phyloP scores from a whole-genome alignment of 2,888 invertebrate genomes.

The Lasioglossum malachurum region DNA sequence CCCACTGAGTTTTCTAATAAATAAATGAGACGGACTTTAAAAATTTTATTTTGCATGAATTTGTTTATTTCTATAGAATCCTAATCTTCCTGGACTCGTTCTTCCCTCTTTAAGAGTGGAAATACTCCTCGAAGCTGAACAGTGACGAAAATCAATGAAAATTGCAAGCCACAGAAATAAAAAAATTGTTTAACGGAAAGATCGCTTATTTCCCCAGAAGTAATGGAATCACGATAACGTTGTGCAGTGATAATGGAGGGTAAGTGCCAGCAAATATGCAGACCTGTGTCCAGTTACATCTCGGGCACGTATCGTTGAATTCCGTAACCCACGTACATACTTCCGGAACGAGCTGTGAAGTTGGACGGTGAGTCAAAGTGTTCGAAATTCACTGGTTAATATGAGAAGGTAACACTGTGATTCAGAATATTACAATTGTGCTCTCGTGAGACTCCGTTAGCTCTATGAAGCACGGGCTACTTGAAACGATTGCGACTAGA shows the following conservation, averaged over 20 bases:
- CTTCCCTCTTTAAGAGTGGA: no score
- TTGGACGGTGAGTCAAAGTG: slow-evolving; percentile 65
- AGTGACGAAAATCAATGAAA: neutral
- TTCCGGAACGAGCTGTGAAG: slow-evolving; percentile 75
- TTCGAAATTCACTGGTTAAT: slow-evolving; percentile 59
- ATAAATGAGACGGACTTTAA: neutral
- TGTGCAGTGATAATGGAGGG: slow-evolving; percentile 56
- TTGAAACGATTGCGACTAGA: neutral
- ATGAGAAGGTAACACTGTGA: slow-evolving; percentile 54
- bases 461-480: neutral
- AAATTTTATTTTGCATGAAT: neutral
- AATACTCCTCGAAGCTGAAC: neutral
- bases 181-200: neutral
- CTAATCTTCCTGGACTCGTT: no score
- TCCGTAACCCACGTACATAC: slow-evolving; percentile 70
- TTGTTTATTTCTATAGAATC: no score
- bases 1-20: no score
- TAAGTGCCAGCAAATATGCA: slow-evolving; percentile 28
- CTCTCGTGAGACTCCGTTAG: neutral
- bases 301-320: slow-evolving; percentile 72
- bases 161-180: neutral
- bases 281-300: slow-evolving; percentile 46
- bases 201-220: neutral
- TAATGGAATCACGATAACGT: neutral
- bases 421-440: neutral